Conservation (phyloP, 2,888 invertebrate species). For the Caenorhabditis sp. region DNA sequence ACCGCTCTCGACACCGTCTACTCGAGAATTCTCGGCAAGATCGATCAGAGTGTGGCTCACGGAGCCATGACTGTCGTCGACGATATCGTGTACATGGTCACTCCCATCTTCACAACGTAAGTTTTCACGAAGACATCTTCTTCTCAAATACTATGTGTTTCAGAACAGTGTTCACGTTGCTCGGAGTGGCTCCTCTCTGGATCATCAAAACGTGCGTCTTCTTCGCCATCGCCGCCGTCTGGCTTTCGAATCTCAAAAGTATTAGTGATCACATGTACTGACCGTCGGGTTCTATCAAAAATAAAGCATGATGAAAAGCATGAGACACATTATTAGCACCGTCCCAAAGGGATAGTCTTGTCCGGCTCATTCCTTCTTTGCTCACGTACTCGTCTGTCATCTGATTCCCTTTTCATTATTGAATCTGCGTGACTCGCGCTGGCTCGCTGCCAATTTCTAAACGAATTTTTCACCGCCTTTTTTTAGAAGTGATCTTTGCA, state of each 20-base stretch:
- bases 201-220: slow-evolving; percentile 29
- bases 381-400: too few species aligned
- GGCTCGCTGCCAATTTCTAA: too few species aligned
- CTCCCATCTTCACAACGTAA: slow-evolving; percentile 62
- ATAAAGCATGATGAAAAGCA: too few species aligned
- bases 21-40: slow-evolving; percentile 61
- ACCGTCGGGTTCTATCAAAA: too few species aligned
- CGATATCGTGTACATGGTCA: slow-evolving; percentile 57
- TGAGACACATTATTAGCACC: too few species aligned
- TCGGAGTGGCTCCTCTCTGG: slow-evolving; percentile 38
- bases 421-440: too few species aligned
- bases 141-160: background rate
- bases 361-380: too few species aligned
- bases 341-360: too few species aligned
- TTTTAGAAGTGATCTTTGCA: too few species aligned
- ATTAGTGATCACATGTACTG: background rate
- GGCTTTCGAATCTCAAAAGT: background rate
- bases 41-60: slow-evolving; percentile 64
- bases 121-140: background rate
- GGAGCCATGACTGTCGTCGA: slow-evolving; percentile 61
- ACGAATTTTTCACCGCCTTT: too few species aligned
- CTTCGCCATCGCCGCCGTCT: slow-evolving; percentile 23
- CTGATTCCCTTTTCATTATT: too few species aligned
- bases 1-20: slow-evolving; percentile 61
- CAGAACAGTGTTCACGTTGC: slow-evolving; percentile 43